Percentiles rank a stretch among this genome's conserved stretches.
Conservation (phyloP, 2,113 vertebrate species). For the Mandrillus leucophaeus region DNA sequence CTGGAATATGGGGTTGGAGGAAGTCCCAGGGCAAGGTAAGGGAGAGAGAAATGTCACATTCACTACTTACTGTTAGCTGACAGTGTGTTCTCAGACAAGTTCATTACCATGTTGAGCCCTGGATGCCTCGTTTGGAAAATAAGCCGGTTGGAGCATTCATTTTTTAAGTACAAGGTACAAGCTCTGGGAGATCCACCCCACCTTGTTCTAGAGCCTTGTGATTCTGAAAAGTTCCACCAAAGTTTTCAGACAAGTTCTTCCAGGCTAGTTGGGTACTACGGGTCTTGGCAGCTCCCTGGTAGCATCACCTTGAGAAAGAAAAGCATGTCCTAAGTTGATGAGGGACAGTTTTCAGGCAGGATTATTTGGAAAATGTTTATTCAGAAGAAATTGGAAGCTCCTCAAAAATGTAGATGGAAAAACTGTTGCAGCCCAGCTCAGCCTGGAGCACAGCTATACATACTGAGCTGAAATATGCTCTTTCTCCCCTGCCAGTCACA, state of each 20-base stretch:
- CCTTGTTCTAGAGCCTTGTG: background rate
- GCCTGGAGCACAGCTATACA: constrained; percentile 56
- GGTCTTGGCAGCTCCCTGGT: background rate
- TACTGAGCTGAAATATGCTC: constrained; percentile 64
- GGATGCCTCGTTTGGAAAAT: background rate
- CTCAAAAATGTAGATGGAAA: constrained; percentile 76
- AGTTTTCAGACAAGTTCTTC: background rate
- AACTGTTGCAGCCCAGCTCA: constrained; percentile 63
- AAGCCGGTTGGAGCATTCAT: background rate
- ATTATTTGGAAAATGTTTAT: constrained; percentile 68
- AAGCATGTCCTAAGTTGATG: background rate
- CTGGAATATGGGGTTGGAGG: background rate
- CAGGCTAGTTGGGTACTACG: background rate
- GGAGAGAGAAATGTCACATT: background rate
- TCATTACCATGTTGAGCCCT: background rate
- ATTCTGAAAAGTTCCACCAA: too few relatives aligned
- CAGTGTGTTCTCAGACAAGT: background rate
- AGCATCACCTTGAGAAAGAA: background rate
- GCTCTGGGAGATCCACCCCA: background rate
- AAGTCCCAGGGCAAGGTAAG: background rate
- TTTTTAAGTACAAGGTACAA: background rate
- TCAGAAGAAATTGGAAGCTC: constrained; percentile 70
- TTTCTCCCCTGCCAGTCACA: constrained; percentile 62
- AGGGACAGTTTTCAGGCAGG: background rate
- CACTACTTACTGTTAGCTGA: background rate